These are phyloP conservation scores for Dasypolia templi DNA, from an alignment of 2,888 invertebrate species.

Conservation along the genomic window DNA sequence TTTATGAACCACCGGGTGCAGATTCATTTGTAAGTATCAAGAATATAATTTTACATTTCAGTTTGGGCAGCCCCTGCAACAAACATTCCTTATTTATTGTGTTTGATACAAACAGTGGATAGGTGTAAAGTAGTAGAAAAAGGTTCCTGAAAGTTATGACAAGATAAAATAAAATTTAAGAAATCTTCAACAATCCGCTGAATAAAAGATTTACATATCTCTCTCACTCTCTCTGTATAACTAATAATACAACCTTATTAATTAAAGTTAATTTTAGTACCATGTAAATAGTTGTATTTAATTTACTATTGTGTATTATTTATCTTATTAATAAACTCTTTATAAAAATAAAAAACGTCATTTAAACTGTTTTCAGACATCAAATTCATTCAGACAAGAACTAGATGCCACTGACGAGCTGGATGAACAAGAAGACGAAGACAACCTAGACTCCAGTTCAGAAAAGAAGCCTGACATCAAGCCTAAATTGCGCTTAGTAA, in stretches of 20 bases:
- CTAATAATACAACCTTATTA: not conserved
- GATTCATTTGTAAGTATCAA: slow-evolving; percentile 33
- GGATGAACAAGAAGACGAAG: slow-evolving; percentile 39
- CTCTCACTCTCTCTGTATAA: not conserved
- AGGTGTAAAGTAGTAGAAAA: not conserved
- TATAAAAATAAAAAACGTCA: not conserved
- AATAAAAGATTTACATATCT: not conserved
- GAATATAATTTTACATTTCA: not conserved
- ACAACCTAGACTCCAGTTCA: slow-evolving; percentile 40
- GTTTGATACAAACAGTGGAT: not conserved
- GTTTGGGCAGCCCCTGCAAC: not conserved
- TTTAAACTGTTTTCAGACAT: slow-evolving; percentile 25
- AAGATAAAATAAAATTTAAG: not conserved
- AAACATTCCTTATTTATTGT: not conserved
- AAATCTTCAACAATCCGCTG: too few species aligned
- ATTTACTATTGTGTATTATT: not conserved
- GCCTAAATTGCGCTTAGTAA: slow-evolving; percentile 23
- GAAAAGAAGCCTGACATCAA: slow-evolving; percentile 41
- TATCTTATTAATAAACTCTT: not conserved
- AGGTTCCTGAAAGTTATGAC: not conserved
- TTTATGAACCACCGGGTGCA: slow-evolving; percentile 26
- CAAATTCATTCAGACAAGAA: slow-evolving; percentile 41
- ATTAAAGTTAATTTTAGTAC: not conserved
- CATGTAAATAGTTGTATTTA: too few species aligned
- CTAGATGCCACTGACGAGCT: slow-evolving; percentile 33